Percentiles rank a stretch among this genome's conserved stretches.
Conservation (phyloP, 2,888 invertebrate species). For the Epinotia demarniana region DNA sequence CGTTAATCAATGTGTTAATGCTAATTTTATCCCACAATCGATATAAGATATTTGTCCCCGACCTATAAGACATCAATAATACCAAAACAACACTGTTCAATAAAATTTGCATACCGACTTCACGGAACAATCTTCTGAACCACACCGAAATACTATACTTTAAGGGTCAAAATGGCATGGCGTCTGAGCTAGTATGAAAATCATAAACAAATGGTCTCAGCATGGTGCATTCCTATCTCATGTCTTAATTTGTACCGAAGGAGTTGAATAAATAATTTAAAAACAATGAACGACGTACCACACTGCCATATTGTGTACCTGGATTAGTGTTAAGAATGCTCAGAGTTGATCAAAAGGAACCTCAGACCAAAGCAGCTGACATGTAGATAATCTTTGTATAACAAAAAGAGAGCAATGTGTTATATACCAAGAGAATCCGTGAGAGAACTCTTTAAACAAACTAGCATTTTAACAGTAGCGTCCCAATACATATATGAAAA, state of each 20-base stretch:
- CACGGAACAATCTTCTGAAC: slow-evolving; percentile 8
- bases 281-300: slow-evolving; percentile 69
- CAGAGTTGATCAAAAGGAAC: slow-evolving; percentile 5
- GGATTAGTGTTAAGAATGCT: not conserved
- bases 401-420: too few species aligned
- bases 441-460: too few species aligned
- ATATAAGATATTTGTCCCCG: slow-evolving; percentile 38
- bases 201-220: slow-evolving; percentile 38
- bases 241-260: slow-evolving; percentile 77
- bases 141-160: not conserved
- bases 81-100: slow-evolving; percentile 31
- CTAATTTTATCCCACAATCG: slow-evolving; percentile 22
- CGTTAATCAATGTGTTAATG: slow-evolving; percentile 13
- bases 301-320: slow-evolving; percentile 61
- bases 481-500: too few species aligned
- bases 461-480: too few species aligned
- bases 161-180: slow-evolving; percentile 14
- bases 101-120: slow-evolving; percentile 30
- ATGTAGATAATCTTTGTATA: too few species aligned
- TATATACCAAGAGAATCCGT: too few species aligned
- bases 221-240: slow-evolving; percentile 53
- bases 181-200: slow-evolving; percentile 31
- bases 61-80: slow-evolving; percentile 31
- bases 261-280: slow-evolving; percentile 73
- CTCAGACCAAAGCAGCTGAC: too few species aligned